A percentile compares a stretch with the other conserved stretches of the same genome.
Evolutionary conservation across 2,888 invertebrate genomes (phyloP).

Genomic region (Hypselothyrea guttata): DNA sequence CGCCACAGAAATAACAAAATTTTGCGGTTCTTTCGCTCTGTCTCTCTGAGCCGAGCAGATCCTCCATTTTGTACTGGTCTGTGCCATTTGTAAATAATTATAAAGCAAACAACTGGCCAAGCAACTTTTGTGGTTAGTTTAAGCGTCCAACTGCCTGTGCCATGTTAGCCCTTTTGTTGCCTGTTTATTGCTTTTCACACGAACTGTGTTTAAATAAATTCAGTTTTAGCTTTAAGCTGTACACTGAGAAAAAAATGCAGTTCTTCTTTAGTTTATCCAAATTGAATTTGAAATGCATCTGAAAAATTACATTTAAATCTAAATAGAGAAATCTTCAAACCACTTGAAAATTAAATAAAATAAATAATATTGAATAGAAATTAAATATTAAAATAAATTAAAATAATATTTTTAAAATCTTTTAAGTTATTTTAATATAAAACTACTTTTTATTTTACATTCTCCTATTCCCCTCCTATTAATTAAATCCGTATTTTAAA

Average conservation of each 20-base stretch:
- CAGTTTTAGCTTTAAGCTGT: background rate
- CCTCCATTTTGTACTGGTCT: slow-evolving; percentile 21
- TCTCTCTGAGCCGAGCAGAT: too few relatives aligned
- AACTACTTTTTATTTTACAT: background rate
- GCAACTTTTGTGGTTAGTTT: slow-evolving; percentile 43
- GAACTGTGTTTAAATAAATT: too few relatives aligned
- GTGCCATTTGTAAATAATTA: slow-evolving; percentile 58
- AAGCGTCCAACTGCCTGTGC: slow-evolving; percentile 31
- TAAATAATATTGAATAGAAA: too few relatives aligned
- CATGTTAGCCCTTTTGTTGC: background rate
- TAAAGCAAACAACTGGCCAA: slow-evolving; percentile 44
- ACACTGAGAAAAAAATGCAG: too few relatives aligned
- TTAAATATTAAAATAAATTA: background rate
- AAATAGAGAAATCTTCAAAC: too few relatives aligned
- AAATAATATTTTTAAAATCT: background rate
- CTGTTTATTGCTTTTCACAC: background rate
- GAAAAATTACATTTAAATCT: too few relatives aligned
- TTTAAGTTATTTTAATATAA: background rate
- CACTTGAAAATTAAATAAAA: too few relatives aligned
- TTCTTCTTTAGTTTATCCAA: too few relatives aligned
- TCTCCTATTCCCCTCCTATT: too few relatives aligned
- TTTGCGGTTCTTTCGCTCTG: slow-evolving; percentile 52
- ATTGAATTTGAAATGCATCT: too few relatives aligned
- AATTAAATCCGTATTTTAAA: too few relatives aligned
- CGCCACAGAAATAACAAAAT: slow-evolving; percentile 72